Evolutionary conservation across 2,888 invertebrate species (phyloP), one percentile per base, ranked within the genome.

Genomic region (Dusona sp.): DNA sequence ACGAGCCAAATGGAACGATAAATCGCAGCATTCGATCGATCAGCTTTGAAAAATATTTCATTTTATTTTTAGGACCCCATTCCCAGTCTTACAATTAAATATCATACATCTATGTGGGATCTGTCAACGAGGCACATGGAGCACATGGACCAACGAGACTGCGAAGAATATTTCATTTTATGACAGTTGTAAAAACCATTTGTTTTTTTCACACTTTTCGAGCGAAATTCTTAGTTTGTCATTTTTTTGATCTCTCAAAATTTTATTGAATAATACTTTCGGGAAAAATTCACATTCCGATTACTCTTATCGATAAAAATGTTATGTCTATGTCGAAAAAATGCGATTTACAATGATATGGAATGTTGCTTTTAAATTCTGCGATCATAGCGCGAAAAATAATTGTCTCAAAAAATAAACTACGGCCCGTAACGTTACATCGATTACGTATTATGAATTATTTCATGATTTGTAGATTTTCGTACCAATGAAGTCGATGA

Each of bases 401-500:
- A n/a, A 29, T 51, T 38, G 51, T 2, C 73, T 36, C 22, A 29
- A 38, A n/a, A 11, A 16, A 48, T 19, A 13, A 42, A 68, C 42
- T 22, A n/a, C 22, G 70, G 25, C 7, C 29, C 22, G 51, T 1
- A 22, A 64, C 61, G 68, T 45, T 36, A 38, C 38, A 2, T 73
- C 36, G 42, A 33, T 42, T 61, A 61, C 38, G 11, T 16, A 54
- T 72, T 68, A 82, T 51, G 64, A 82, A 82, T 85, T 78, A 72
- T 74, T 82, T 51, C 61, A 82, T 61, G 82, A 82, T 85, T 74
- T 68, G 61, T 68, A 45, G 38, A 85, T 78, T 61, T 61, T 61
- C n/a, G 33, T 67, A 22, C 54, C 9, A 29, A 36, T 38, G 9
- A 16, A 54, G 48, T 42, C 57, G 65, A 82, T n/a, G 25, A 84